phyloP scores from a whole-genome alignment of 2,888 invertebrate genomes.

The Teleogryllus oceanicus region DNA sequence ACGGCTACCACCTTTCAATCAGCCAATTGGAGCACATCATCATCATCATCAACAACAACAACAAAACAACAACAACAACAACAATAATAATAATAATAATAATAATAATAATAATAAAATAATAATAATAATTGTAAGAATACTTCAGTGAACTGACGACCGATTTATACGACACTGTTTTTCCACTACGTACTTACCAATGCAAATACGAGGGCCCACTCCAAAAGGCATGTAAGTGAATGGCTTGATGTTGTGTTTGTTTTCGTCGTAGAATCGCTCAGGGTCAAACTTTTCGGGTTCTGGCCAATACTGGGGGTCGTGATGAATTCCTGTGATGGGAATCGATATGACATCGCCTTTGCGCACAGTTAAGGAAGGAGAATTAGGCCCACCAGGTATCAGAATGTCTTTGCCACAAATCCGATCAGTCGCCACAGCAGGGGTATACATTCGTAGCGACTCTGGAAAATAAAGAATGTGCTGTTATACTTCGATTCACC shows the following conservation, averaged over 20 bases:
- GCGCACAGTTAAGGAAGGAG: not conserved
- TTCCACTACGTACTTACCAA: conserved; percentile 36
- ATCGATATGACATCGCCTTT: conserved; percentile 38
- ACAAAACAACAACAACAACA: not conserved
- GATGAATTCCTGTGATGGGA: conserved; percentile 44
- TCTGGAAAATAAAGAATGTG: not conserved
- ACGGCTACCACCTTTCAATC: no score
- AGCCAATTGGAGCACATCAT: no score
- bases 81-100: not conserved
- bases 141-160: no score
- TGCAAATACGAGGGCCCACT: conserved; percentile 39
- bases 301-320: conserved; percentile 42
- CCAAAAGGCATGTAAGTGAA: conserved; percentile 41
- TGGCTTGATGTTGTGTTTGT: conserved; percentile 42
- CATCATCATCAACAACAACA: no score
- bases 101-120: not conserved
- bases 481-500: no score
- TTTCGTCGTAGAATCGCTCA: conserved; percentile 50
- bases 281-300: conserved; percentile 56
- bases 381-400: not conserved
- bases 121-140: not conserved
- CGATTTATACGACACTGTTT: no score
- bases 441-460: conserved; percentile 20
- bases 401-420: conserved; percentile 11
- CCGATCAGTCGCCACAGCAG: conserved; percentile 22